Evolutionary conservation across 2,113 vertebrate species (phyloP).

Genomic region (Corydoras sp.): DNA sequence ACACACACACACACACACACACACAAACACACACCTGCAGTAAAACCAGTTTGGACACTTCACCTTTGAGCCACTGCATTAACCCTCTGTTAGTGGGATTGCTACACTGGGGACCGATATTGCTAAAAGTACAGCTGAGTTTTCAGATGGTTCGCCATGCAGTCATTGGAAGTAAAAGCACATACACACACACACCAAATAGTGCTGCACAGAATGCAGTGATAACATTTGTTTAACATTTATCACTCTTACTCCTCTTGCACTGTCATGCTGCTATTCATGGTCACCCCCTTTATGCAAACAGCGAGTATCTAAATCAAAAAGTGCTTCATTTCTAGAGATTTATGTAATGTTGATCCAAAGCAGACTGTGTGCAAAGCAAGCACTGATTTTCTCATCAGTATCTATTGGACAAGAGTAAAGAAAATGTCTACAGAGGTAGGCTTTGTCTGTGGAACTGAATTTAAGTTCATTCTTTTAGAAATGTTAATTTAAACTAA

Average conservation of each 20-base stretch:
- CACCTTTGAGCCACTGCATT: conserved; percentile 50
- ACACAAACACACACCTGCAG: conserved; percentile 30
- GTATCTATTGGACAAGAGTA: neutral
- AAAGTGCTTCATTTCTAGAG: neutral
- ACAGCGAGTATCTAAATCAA: neutral
- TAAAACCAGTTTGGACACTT: conserved; percentile 45
- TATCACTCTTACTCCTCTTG: neutral
- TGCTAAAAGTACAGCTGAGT: conserved; percentile 61
- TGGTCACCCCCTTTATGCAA: neutral
- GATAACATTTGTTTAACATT: conserved; percentile 14
- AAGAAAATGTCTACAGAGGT: neutral
- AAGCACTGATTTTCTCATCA: conserved; percentile 1
- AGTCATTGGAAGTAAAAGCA: conserved; percentile 20
- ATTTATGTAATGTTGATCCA: neutral
- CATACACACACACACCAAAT: neutral
- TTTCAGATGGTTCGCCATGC: conserved; percentile 43
- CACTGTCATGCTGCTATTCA: neutral
- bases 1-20: conserved; percentile 21
- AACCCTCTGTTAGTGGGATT: conserved; percentile 56
- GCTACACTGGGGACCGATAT: conserved; percentile 60
- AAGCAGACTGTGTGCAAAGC: neutral
- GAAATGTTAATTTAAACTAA: too few relatives aligned
- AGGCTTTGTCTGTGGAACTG: too few relatives aligned
- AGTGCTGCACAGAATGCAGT: conserved; percentile 21
- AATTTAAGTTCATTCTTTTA: too few relatives aligned